Percentiles rank a stretch among this genome's conserved stretches.
phyloP scores from a whole-genome alignment of 23 tunicate genomes.

The Trididemnum clinides region DNA sequence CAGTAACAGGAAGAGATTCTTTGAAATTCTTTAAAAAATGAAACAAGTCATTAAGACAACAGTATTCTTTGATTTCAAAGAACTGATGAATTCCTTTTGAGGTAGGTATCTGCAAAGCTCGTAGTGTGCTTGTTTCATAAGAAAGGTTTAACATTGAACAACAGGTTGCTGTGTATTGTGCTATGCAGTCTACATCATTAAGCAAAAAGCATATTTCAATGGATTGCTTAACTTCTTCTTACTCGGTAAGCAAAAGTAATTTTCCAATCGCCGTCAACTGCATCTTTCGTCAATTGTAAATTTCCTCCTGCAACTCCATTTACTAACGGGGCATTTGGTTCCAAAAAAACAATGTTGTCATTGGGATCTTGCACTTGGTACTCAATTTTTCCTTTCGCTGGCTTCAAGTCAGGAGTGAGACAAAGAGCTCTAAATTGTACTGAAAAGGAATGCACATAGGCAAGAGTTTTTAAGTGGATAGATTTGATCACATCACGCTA shows the following conservation, averaged over 20 bases:
- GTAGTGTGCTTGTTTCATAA: too few species aligned
- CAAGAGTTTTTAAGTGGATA: not conserved
- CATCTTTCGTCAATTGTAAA: constrained; percentile 51
- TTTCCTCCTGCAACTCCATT: constrained; percentile 85
- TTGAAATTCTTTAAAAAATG: constrained; percentile 37
- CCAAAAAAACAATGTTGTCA: constrained; percentile 56
- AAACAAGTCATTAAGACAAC: too few species aligned
- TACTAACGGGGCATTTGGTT: constrained; percentile 15
- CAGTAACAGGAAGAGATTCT: constrained; percentile 31
- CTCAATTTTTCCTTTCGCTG: constrained; percentile 35
- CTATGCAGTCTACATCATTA: too few species aligned
- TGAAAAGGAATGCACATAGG: constrained; percentile 22
- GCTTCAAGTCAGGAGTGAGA: constrained; percentile 61
- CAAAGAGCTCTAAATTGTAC: constrained; percentile 85
- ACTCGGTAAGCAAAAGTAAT: constrained; percentile 18
- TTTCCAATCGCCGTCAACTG: constrained; percentile 59
- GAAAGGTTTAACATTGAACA: too few species aligned
- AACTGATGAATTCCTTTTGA: too few species aligned
- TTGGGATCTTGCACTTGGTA: constrained; percentile 82
- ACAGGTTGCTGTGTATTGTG: too few species aligned
- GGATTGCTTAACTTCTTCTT: too few species aligned
- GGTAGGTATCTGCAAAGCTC: too few species aligned
- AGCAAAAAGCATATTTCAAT: too few species aligned
- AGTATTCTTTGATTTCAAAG: too few species aligned
- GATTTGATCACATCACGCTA: not conserved